phyloP scores from a whole-genome alignment of 2,888 invertebrate genomes.

The Cephus pulcher region DNA sequence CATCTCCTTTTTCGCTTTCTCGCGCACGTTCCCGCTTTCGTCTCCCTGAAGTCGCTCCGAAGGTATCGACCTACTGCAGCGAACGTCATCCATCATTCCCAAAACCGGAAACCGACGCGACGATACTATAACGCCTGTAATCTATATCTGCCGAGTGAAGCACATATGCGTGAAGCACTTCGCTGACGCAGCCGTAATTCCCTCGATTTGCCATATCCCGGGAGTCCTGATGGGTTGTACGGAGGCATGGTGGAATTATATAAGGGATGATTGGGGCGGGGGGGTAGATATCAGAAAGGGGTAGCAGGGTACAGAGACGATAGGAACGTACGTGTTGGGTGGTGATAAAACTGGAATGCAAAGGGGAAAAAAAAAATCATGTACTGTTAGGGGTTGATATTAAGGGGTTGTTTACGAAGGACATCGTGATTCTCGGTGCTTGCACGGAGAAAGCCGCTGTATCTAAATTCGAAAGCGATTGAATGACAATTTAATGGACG shows the following conservation, averaged over 20 bases:
- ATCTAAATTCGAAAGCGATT: slow-evolving; percentile 17
- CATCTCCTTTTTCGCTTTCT: not conserved
- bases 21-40: not conserved
- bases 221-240: not conserved
- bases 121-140: not conserved
- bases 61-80: not conserved
- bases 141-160: not conserved
- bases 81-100: not conserved
- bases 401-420: not conserved
- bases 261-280: not conserved
- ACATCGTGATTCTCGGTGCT: not conserved
- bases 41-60: not conserved
- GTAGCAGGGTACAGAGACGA: not conserved
- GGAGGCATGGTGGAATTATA: not conserved
- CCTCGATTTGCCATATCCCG: not conserved
- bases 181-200: not conserved
- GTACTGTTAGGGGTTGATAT: not conserved
- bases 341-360: not conserved
- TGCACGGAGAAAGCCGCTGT: not conserved
- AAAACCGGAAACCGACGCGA: not conserved
- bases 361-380: not conserved
- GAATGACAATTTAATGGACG: slow-evolving; percentile 22
- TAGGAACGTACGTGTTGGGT: not conserved
- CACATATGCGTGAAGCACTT: not conserved
- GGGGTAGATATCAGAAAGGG: not conserved